Evolutionary conservation across 2,888 invertebrate genomes (phyloP), one percentile per base, ranked within the genome.

Genomic region (Halocaridina rubra): DNA sequence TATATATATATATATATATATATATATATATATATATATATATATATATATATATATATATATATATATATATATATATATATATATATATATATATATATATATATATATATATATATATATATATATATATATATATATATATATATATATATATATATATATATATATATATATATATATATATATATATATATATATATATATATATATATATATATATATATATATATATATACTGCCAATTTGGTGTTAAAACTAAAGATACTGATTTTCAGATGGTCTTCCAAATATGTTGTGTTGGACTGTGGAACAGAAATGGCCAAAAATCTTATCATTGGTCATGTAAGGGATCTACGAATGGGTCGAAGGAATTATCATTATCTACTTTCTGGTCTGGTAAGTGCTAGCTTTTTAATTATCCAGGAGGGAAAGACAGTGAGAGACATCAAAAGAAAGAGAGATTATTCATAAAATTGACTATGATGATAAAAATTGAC

Each of bases 351-450:
- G 88, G 96, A 96, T 91, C 94, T 97, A 88, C 94, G 95, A 89
- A 92, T 97, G 89, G 97, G 97, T 84, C 94, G 96, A 89, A 93
- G 97, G 90, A 97, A 97, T 88, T 97, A 97, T 92, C 97, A 97
- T 91, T 97, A 53, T 53, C 53, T 53, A n/a, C 53, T 53, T 10
- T 53, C 53, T 53, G 53, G 53, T n/a, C 53, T 53, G 53, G 53
- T 53, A 10, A 53, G 53, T 53, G 53, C n/a, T n/a, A n/a, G n/a
- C n/a, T n/a, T n/a, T n/a, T n/a, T n/a, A n/a, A n/a, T n/a, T n/a
- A n/a, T n/a, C n/a, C n/a, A n/a, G n/a, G n/a, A n/a, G n/a, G n/a
- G n/a, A n/a, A n/a, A n/a, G n/a, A n/a, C n/a, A n/a, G n/a, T n/a
- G n/a, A n/a, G n/a, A n/a, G n/a, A n/a, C n/a, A n/a, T n/a, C n/a